Percentiles rank a stretch among this genome's conserved stretches.
phyloP scores from a whole-genome alignment of 2,797 vertebrate genomes.

The Tapirus indicus region DNA sequence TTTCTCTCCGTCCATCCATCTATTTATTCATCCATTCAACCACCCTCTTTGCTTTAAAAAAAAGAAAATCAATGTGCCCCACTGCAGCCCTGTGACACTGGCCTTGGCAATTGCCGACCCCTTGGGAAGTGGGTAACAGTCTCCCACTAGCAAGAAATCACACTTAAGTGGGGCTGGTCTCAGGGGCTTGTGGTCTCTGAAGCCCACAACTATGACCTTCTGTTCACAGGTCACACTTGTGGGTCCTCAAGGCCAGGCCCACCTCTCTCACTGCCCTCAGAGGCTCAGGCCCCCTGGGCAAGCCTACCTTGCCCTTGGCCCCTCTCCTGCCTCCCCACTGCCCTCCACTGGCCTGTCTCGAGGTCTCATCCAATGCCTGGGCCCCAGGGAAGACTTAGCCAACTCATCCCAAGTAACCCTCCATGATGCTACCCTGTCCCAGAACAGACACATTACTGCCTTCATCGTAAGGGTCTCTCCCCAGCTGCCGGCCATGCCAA shows the following conservation, averaged over 20 bases:
- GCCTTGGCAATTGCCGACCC: background rate
- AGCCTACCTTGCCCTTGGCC: background rate
- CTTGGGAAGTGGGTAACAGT: background rate
- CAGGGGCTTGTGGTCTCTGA: background rate
- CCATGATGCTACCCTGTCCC: background rate
- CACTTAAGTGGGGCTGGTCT: background rate
- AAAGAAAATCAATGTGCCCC: background rate
- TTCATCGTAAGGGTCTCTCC: background rate
- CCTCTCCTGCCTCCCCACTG: background rate
- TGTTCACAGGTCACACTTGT: background rate
- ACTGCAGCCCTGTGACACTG: background rate
- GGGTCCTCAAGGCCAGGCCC: background rate
- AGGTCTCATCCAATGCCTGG: background rate
- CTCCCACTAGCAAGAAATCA: background rate
- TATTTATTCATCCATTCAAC: background rate
- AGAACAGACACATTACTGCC: background rate
- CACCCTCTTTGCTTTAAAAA: background rate
- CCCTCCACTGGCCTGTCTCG: background rate
- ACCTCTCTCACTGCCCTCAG: background rate
- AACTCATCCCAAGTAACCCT: background rate
- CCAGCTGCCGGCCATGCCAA: background rate
- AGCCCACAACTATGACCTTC: background rate
- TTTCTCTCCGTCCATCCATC: background rate
- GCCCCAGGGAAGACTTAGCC: background rate
- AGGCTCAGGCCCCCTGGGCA: background rate